Evolutionary conservation across 2,113 vertebrate species (phyloP), one percentile per base, ranked within the genome.

Genomic region (Chaetodon trifascialis): DNA sequence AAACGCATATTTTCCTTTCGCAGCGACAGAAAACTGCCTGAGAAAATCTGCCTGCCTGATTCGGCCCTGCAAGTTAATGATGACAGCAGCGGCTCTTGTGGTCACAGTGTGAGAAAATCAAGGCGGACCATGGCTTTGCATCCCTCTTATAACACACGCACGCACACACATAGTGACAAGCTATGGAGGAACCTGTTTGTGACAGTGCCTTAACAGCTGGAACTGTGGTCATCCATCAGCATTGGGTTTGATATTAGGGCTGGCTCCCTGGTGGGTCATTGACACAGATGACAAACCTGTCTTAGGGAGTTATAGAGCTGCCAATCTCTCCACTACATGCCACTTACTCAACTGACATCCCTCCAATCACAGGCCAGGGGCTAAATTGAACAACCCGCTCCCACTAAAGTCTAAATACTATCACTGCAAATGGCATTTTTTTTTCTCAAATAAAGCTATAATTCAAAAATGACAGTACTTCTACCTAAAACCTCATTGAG

Each of bases 251-350:
- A 94, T 93, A 90, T 91, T 86, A 83, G 87, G 90, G 87, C 86
- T 49, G 73, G 72, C 83, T 92, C 93, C 93, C 93, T 52, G 87
- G 90, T 93, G 92, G 86, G 86, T 92, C 91, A 90, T 92, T 94
- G 94, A 93, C 92, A 91, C 89, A 89, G 81, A 94, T 93, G 93
- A 94, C 94, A 94, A 92, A 93, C 91, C 92, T 91, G 90, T 92
- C 93, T 74, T 85, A 89, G 79, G 92, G 91, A 92, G 91, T 94
- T 92, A 91, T 86, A 88, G 94, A 92, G 68, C 90, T 89, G 91
- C 93, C 91, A 93, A 84, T 94, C 87, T 79, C 79, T 76, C 64
- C 44, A 68, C 78, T 76, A 52, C 59, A n/a, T 74, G 79, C 80
- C 85, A 81, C 79, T 83, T 79, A 85, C 71, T 88, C 89, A 76